Percentiles rank a stretch among this genome's conserved stretches.
Conservation (phyloP, 2,113 vertebrate species). For the Albula goreensis region DNA sequence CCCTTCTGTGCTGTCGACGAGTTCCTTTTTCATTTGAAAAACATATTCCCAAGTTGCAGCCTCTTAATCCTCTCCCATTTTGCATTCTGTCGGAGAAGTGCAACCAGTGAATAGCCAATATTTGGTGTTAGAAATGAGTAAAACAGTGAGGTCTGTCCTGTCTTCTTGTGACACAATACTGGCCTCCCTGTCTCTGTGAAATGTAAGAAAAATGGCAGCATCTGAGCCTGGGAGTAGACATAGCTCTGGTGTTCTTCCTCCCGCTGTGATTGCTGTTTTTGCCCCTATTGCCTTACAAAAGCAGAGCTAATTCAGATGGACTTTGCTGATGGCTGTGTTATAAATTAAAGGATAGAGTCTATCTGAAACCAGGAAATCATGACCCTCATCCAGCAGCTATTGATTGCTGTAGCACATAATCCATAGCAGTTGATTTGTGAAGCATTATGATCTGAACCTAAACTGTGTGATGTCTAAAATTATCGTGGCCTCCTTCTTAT, state of each 20-base stretch:
- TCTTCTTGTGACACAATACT: too few relatives aligned
- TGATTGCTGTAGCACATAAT: slow-evolving; percentile 77
- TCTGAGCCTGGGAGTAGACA: not conserved
- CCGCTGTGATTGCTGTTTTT: slow-evolving; percentile 22
- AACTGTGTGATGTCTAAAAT: slow-evolving; percentile 80
- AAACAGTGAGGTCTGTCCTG: too few relatives aligned
- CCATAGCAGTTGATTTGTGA: slow-evolving; percentile 86
- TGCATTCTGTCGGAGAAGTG: not conserved
- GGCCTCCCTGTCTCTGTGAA: not conserved
- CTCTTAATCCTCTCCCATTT: not conserved
- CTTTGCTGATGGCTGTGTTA: slow-evolving; percentile 64
- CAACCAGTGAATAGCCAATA: not conserved
- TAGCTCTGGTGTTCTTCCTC: not conserved
- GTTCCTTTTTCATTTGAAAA: slow-evolving; percentile 1
- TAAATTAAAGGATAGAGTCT: slow-evolving; percentile 75
- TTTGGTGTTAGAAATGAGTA: not conserved
- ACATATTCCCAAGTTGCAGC: not conserved
- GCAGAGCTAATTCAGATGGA: slow-evolving; percentile 44
- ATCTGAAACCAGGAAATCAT: slow-evolving; percentile 76
- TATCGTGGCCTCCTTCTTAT: slow-evolving; percentile 68
- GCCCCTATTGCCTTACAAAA: slow-evolving; percentile 34
- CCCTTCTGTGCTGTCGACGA: not conserved
- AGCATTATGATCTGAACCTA: slow-evolving; percentile 82
- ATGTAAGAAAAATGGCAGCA: not conserved
- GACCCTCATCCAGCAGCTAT: slow-evolving; percentile 77